Evolutionary conservation across 30 jellyfish, hydroid and myxozoan genomes (phyloP), one percentile per base, ranked within the genome.

Genomic region (Pseudorhiza aurosa): DNA sequence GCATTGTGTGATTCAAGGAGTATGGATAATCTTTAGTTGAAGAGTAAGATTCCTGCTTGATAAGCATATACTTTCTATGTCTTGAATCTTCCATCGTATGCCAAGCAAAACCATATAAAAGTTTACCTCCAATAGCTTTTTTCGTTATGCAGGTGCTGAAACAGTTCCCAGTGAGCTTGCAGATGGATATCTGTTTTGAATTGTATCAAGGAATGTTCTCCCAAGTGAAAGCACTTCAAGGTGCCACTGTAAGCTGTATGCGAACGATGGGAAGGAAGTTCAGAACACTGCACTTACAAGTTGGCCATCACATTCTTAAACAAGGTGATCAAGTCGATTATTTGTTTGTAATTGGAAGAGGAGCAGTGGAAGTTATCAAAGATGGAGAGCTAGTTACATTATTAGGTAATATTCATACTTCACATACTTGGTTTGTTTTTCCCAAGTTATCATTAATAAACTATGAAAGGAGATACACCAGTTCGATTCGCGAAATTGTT

Each of bases 241-340:
- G 86, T 4, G 97, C 97, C 0, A 82, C 97, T 12, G 90, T 90
- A 47, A 83, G 97, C 89, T 90, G 97, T 55, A 90, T 90, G 97
- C 81, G 97, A 44, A 73, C 97, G 8, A 60, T 90, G 93, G 97
- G 96, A 18, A 90, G 87, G 68, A 75, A 69, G 43, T 90, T 90
- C 59, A 76, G 67, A 50, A 90, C 97, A 17, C 42, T 83, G 43
- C 93, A 67, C 33, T 53, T 90, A 58, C 97, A 90, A 60, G 87
- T 67, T 21, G 94, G 94, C 22, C 92, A 82, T 67, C 78, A 37
- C 65, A 91, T 75, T 2, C 37, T 90, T 49, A 76, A 87, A 33
- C 97, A 90, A 71, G 97, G 97, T 1, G 97, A 90, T 24, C 96
- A 83, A 65, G 87, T 90, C 11, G 82, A 90, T 10, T 55, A 63